Percentiles rank a stretch among this genome's conserved stretches.
phyloP scores from a whole-genome alignment of 2,888 invertebrate species.

The Cataglyphis livida region DNA sequence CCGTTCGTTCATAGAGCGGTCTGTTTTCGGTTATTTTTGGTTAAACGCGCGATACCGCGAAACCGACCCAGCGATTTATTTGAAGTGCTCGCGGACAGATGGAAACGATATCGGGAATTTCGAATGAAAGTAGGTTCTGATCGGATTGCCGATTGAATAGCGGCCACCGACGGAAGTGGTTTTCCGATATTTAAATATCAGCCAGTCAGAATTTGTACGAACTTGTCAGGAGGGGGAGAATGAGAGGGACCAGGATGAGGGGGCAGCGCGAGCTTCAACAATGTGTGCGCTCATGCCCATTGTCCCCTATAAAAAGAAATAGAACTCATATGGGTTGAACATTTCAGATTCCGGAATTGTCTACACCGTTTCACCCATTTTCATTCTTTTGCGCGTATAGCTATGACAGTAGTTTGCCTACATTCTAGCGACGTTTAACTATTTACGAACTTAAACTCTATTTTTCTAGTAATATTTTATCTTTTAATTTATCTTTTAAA shows the following conservation, averaged over 20 bases:
- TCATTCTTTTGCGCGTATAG: not conserved
- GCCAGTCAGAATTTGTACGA: conserved; percentile 43
- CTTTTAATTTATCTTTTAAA: not conserved
- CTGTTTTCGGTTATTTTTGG: conserved; percentile 50
- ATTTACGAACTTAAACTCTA: not conserved
- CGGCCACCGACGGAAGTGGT: conserved; percentile 65
- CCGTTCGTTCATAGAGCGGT: conserved; percentile 12
- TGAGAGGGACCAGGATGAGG: not conserved
- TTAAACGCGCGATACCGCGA: conserved; percentile 47
- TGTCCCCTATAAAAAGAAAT: conserved; percentile 9
- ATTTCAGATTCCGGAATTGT: not conserved
- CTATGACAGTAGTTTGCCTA: not conserved
- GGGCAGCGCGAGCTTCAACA: not conserved
- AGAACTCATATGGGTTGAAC: not conserved
- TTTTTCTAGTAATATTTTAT: not conserved
- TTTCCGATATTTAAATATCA: conserved; percentile 78
- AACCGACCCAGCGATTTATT: conserved; percentile 68
- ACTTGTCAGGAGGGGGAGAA: not conserved
- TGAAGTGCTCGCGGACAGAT: conserved; percentile 66
- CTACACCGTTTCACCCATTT: not conserved
- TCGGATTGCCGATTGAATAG: conserved; percentile 74
- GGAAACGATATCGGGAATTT: conserved; percentile 72
- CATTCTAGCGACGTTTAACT: not conserved
- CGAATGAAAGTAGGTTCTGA: conserved; percentile 75
- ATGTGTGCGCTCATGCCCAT: not conserved